Evolutionary conservation across 2,797 vertebrate genomes (phyloP), one percentile per base, ranked within the genome.

Genomic region (Anas bahamensis): DNA sequence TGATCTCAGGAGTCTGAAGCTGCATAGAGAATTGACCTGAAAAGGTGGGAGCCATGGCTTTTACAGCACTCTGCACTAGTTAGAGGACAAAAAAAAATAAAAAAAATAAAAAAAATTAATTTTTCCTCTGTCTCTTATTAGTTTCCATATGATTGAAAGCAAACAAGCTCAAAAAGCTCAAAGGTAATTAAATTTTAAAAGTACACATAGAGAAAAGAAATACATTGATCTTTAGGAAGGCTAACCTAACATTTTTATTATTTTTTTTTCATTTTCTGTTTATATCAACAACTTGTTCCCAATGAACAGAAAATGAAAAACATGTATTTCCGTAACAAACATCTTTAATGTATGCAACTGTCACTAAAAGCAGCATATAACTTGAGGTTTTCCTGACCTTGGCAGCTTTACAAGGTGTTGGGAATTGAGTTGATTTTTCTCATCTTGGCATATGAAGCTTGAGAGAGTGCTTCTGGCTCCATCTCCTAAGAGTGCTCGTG

Each of bases 1-100:
- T 52, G 65, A 81, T 80, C 60, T 93, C 15, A 17, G 33, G 77
- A 87, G 21, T 35, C 44, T 77, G 71, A 35, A 77, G 39, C 37
- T 79, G 39, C 52, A 44, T 29, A 88, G 66, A 79, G 75, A 92
- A 89, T 69, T 84, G 60, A 95, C 84, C 42, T 75, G 52, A 93
- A 91, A 91, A 76, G 42, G 35, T 59, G 14, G 28, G 16, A 71
- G 31, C 65, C 73, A 18, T 46, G 53, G 52, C 52, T 93, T 87
- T 6, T 50, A 48, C 21, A 63, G 37, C 65, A 26, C 10, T 11
- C 44, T 65, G 29, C 11, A 10, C 64, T 73, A 28, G 12, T 74
- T 89, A 85, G 53, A 76, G 19, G 90, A 46, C 13, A 81, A 66
- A 26, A 86, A 83, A 72, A 26, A 68, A 39, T 73, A 79, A 19